These are phyloP conservation scores for Drosophila bipectinata DNA, from an alignment of 1,140 invertebrate genomes.

Conservation along the genomic window DNA sequence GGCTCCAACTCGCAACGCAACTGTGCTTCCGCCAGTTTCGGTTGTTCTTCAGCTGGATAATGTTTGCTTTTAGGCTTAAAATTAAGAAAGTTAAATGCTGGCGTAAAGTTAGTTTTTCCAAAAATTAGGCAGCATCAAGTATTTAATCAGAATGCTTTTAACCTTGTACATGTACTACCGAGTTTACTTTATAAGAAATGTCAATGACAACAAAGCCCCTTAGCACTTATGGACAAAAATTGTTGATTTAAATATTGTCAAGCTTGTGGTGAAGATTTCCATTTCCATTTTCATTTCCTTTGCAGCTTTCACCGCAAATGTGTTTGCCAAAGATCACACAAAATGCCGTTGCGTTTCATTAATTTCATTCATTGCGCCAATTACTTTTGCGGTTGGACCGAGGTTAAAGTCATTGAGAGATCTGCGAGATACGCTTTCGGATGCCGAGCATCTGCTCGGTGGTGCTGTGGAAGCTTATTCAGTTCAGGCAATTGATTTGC, in stretches of 20 bases:
- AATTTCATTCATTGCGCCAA: constrained; percentile 59
- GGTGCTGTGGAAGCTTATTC: constrained; percentile 37
- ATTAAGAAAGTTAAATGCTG: constrained; percentile 1
- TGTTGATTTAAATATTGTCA: not conserved
- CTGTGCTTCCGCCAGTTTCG: not conserved
- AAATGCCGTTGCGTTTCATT: constrained; percentile 52
- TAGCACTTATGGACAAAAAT: not conserved
- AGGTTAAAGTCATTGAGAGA: constrained; percentile 7
- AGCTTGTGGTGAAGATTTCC: not conserved
- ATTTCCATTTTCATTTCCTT: constrained; percentile 10
- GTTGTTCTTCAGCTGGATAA: not conserved
- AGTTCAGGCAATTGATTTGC: constrained; percentile 67
- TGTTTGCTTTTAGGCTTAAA: constrained; percentile 13
- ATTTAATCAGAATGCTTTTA: constrained; percentile 1
- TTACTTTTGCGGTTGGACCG: constrained; percentile 49
- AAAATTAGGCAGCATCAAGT: constrained; percentile 10
- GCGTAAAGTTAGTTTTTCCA: constrained; percentile 10
- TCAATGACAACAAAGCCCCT: not conserved
- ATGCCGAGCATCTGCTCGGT: constrained; percentile 22
- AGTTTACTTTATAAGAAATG: not conserved
- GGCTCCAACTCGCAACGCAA: constrained; percentile 6
- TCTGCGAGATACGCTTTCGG: constrained; percentile 3
- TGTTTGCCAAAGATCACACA: constrained; percentile 49
- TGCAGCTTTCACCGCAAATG: constrained; percentile 32
- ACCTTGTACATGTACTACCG: not conserved